phyloP scores from a whole-genome alignment of 1,140 invertebrate genomes.

The Hydropsyche tenuis region DNA sequence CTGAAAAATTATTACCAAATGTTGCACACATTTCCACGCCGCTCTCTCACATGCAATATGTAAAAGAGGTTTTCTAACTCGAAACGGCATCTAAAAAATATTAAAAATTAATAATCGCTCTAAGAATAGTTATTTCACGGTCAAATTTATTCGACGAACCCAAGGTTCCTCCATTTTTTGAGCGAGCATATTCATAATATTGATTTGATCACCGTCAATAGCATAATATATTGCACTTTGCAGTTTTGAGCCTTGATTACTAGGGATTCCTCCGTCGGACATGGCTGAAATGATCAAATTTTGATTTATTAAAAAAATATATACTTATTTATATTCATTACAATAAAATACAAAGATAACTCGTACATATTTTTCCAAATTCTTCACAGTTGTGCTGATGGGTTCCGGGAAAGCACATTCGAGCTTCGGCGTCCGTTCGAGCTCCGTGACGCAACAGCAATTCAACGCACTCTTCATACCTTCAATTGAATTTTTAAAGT shows the following conservation, averaged over 20 bases:
- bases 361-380: constrained; percentile 63
- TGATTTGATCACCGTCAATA: constrained; percentile 74
- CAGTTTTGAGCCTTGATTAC: constrained; percentile 60
- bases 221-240: constrained; percentile 77
- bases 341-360: too few species aligned
- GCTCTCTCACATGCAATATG: constrained; percentile 73
- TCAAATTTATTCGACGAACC: constrained; percentile 54
- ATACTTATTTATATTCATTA: too few species aligned
- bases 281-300: constrained; percentile 50
- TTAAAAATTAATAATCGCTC: background rate
- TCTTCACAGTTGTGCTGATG: constrained; percentile 76
- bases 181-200: constrained; percentile 68
- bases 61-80: constrained; percentile 66
- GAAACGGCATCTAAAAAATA: constrained; percentile 58
- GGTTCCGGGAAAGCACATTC: constrained; percentile 73
- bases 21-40: constrained; percentile 75
- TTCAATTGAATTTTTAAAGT: constrained; percentile 37
- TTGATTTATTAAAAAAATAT: too few species aligned
- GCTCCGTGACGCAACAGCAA: constrained; percentile 64
- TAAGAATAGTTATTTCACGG: background rate
- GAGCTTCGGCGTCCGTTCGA: constrained; percentile 63
- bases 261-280: constrained; percentile 53
- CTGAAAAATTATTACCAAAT: constrained; percentile 58
- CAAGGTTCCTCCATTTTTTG: constrained; percentile 75
- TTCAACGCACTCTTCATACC: constrained; percentile 66